Percentiles rank a stretch among this genome's conserved stretches.
Evolutionary conservation across 2,888 invertebrate species (phyloP).

Genomic region (Macrosiphum euphorbiae): DNA sequence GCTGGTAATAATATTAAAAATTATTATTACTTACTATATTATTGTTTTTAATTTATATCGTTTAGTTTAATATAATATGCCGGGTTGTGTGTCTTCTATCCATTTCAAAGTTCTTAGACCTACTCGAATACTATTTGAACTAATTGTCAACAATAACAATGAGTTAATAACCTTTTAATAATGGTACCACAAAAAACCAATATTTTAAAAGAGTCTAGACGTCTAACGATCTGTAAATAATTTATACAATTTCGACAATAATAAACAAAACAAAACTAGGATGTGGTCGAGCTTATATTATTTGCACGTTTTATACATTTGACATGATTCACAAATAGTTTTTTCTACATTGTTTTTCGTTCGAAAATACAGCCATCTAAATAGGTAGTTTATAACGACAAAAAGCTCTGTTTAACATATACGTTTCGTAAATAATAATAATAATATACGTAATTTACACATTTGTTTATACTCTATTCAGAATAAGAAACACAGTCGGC

Average conservation of each 20-base stretch:
- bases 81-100: background rate
- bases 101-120: background rate
- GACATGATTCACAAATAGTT: background rate
- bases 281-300: background rate
- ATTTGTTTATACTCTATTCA: too few species aligned
- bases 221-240: background rate
- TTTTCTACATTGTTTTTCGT: background rate
- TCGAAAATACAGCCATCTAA: background rate
- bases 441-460: background rate
- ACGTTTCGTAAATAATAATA: background rate
- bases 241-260: background rate
- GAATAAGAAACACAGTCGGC: too few species aligned
- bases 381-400: background rate
- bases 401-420: background rate
- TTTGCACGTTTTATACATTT: background rate
- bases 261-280: background rate
- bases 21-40: background rate
- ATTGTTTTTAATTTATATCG: background rate
- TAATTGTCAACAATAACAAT: background rate
- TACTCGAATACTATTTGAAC: background rate
- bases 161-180: background rate
- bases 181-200: background rate
- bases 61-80: background rate
- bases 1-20: background rate
- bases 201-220: background rate